Base-by-base conservation (phyloP, 92 coral and sea anemone genomes). In the Diadumene lineata region DNA sequence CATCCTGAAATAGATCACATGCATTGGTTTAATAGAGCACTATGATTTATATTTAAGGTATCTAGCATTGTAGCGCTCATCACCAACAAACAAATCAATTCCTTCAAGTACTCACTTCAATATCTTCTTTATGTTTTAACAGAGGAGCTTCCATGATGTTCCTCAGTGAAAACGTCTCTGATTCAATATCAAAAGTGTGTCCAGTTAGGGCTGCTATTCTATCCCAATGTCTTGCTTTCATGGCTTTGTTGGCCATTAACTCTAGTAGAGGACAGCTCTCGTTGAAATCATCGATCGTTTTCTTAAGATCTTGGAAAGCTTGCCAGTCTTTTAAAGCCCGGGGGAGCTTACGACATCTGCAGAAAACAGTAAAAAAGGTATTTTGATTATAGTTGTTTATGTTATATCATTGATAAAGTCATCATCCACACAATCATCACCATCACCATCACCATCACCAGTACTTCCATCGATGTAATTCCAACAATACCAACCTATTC, bases 81-180 rank as follows among this genome's bases (percentile, higher is more conserved):
- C n/a, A n/a, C n/a, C n/a, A n/a, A n/a, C n/a, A n/a, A 38, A 38
- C 48, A 4, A 6, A 38, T 38, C 48, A 38, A 38, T 6, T 13
- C 6, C 13, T 38, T 6, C 48, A n/a, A n/a, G n/a, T n/a, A n/a
- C 81, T 55, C 23, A 91, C 97, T 90, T 91, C 97, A n/a, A 91
- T 91, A 66, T 91, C 97, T 66, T 91, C 97, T 64, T 91, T 91
- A 74, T 84, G 72, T 60, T 84, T 85, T 23, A 91, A 67, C 50
- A 91, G 75, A 3, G 97, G 97, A 2, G 97, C 97, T 75, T 91
- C 97, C 97, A 91, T 91, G 70, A 91, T 91, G 70, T 91, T 91
- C 53, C 97, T 77, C 11, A 91, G 85, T 26, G 77, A 78, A 50
- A 91, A 88, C 86, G 89, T 91, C 43, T 91, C 97, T 31, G 85